Evolutionary conservation across 2,888 invertebrate species (phyloP), one percentile per base, ranked within the genome.

Genomic region (Aspidapion aeneum): DNA sequence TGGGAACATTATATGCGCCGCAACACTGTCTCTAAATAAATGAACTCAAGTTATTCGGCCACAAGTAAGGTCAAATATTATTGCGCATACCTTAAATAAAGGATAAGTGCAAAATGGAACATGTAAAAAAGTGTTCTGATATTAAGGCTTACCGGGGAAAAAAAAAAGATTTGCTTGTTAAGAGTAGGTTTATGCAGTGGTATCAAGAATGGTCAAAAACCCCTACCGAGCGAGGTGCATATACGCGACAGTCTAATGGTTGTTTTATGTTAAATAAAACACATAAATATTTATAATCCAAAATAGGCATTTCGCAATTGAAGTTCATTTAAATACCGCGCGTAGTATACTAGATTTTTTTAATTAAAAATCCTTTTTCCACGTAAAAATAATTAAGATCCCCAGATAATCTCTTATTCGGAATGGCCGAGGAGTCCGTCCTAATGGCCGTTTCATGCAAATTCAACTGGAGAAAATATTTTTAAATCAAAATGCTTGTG

Each of bases 381-480:
- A 66, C 58, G 65, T 63, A 63, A 63, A 66, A 66, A 66, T 63
- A 66, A 66, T 66, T 66, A 66, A 66, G 66, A 66, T 66, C 63
- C 57, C 18, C 55, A 63, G 66, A 66, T 66, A 66, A 66, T 66
- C 61, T 61, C 60, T 60, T 60, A 65, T 60, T 60, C 57, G 55
- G 63, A 63, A 63, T 63, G 60, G 63, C 63, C 63, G 58, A 63
- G 58, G 61, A 55, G 58, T 61, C 63, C 57, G 55, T 55, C 57
- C 35, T 65, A 65, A 65, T 63, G 65, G 60, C 61, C 52, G 57
- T 66, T 66, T 66, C 61, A 66, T 66, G 65, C 62, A 66, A 63
- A 66, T 63, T n/a, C n/a, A n/a, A n/a, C 18, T 55, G 35, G 55
- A 56, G 18, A 57, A 56, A 35, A 35, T 35, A 35, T 35, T 60